Base-by-base conservation (phyloP, 1,140 invertebrate species). In the Callitettix versicolor region DNA sequence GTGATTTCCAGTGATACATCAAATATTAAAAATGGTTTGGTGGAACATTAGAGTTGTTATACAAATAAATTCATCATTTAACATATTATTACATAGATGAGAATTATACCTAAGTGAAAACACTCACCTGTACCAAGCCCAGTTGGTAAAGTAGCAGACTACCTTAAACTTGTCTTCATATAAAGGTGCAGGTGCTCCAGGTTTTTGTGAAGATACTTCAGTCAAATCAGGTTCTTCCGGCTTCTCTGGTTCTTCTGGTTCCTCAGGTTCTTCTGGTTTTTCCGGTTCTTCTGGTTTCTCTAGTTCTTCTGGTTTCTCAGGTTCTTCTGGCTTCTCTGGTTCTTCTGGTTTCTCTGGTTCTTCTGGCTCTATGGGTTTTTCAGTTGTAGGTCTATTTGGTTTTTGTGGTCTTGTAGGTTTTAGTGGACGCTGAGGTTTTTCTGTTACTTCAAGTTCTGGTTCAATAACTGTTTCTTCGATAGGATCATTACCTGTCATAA, bases 141-240 rank as follows among this genome's bases (percentile, higher is more conserved):
- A 84, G 59, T 82, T 83, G 17, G 80, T 81, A 55, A 81, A 83
- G 62, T 84, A 84, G 60, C 81, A 84, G 0, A 84, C 76, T 0
- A 84, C 73, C 65, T 82, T 84, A 56, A 72, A 77, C 3, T 73
- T 72, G 5, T 67, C 62, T 14, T 60, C 44, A 11, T 57, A 55
- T 1, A 53, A 38, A 26, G 53, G 22, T 9, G 52, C 42, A 22
- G 60, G 49, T 1, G 21, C 30, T 1, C 49, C 18, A 0, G 52
- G 50, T 20, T 49, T 49, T 0, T 55, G 51, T 18, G 26, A 4
- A 30, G 26, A 9, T 9, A 9, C 26, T 30, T 30, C 26, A 3
- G 26, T 30, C 9, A 30, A 3, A 30, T 30, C 26, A 30, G 26
- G 26, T 30, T 30, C 41, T 21, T 44, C 26, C 7, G 7, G 20